Conservation (phyloP, 2,888 invertebrate species). For the Melanotus villosus region DNA sequence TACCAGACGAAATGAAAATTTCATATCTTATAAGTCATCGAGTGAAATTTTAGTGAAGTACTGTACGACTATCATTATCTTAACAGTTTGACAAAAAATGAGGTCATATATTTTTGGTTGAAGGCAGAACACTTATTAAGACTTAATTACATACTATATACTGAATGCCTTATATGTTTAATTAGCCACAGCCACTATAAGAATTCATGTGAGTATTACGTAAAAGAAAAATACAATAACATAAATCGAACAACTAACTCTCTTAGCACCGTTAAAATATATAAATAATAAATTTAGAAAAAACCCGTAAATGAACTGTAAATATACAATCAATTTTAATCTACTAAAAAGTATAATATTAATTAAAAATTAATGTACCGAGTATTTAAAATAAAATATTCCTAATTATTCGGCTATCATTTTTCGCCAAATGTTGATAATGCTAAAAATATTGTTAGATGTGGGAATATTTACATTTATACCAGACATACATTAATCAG, state of each 20-base stretch:
- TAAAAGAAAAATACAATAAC: conserved; percentile 22
- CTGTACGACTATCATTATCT: neutral
- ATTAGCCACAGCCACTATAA: conserved; percentile 41
- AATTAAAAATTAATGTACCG: neutral
- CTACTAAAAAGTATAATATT: neutral
- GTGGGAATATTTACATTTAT: neutral
- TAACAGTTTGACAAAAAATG: conserved; percentile 20
- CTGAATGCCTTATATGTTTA: conserved; percentile 25
- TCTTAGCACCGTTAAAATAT: conserved; percentile 40
- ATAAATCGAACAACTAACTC: conserved; percentile 17
- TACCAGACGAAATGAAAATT: neutral
- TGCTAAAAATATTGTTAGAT: neutral
- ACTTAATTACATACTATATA: conserved; percentile 22
- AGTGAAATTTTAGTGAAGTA: neutral
- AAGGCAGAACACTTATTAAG: conserved; percentile 16
- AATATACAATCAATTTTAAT: neutral
- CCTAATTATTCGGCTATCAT: neutral
- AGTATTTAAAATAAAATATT: neutral
- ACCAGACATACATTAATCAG: neutral
- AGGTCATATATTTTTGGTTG: conserved; percentile 24
- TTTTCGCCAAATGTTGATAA: conserved; percentile 27
- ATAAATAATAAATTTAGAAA: conserved; percentile 19
- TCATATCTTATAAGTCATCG: neutral
- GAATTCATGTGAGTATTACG: conserved; percentile 25
- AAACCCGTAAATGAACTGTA: conserved; percentile 27